Conservation (phyloP, 2,888 invertebrate species). For the Antheraea assamensis region DNA sequence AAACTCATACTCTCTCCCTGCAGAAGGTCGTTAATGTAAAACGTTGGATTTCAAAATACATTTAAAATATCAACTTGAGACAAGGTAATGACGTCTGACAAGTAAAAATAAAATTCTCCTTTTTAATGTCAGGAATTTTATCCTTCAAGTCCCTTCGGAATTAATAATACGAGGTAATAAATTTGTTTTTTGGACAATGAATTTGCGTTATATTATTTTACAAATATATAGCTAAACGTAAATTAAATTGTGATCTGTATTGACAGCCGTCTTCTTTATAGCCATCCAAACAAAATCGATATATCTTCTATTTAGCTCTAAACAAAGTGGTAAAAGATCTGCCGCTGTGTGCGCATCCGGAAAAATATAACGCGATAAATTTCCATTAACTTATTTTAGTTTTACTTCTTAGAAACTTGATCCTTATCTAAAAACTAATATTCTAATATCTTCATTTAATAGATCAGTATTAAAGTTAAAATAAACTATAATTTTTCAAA, state of each 20-base stretch:
- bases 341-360: no score
- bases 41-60: conserved; percentile 1
- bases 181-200: not conserved
- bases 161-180: conserved; percentile 4
- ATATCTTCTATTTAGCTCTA: no score
- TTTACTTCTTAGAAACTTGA: no score
- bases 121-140: conserved; percentile 2
- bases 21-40: not conserved
- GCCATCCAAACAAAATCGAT: no score
- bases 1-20: not conserved
- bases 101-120: not conserved
- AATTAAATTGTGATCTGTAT: not conserved
- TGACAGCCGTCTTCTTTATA: not conserved
- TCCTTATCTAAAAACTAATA: no score
- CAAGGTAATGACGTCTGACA: conserved; percentile 19
- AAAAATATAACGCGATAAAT: no score
- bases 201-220: not conserved
- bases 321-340: no score
- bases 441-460: no score
- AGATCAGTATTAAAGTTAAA: no score
- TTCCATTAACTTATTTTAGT: no score
- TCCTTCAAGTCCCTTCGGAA: not conserved
- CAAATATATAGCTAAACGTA: not conserved
- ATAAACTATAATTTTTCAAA: no score
- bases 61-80: not conserved